phyloP scores from a whole-genome alignment of 2,797 vertebrate genomes.

The Brachymystax lenok region DNA sequence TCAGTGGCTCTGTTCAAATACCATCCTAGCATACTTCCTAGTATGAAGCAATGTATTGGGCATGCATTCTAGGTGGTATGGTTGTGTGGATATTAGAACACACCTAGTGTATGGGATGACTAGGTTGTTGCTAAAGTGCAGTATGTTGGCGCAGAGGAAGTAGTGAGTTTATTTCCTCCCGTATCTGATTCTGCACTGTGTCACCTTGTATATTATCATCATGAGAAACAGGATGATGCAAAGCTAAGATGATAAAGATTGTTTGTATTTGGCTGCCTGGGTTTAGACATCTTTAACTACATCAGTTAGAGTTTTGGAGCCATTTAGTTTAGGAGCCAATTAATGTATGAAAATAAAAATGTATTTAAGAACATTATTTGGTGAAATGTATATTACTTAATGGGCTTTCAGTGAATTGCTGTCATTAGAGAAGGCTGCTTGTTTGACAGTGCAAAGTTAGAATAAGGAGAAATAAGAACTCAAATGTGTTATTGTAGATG shows the following conservation, averaged over 20 bases:
- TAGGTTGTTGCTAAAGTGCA: slow-evolving; percentile 73
- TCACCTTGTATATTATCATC: slow-evolving; percentile 13
- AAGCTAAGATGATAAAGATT: slow-evolving; percentile 4
- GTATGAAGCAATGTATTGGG: neutral
- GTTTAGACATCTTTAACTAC: neutral
- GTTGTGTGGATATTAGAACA: neutral
- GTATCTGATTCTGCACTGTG: slow-evolving; percentile 33
- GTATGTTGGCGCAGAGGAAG: slow-evolving; percentile 55
- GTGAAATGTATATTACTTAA: slow-evolving; percentile 14
- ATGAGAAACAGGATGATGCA: neutral
- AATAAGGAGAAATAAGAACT: neutral
- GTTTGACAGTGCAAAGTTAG: neutral
- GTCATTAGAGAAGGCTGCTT: slow-evolving; percentile 3
- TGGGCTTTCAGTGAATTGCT: neutral
- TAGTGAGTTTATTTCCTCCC: slow-evolving; percentile 48
- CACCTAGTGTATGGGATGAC: slow-evolving; percentile 64
- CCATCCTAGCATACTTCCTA: neutral
- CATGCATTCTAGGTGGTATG: neutral
- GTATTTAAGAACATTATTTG: neutral
- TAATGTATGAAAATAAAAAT: neutral
- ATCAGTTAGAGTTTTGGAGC: neutral
- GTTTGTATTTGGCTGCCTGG: neutral
- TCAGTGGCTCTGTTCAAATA: slow-evolving; percentile 43
- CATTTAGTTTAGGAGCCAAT: neutral
- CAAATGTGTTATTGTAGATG: neutral